Conservation (phyloP, 2,113 vertebrate genomes). For the Scomber japonicus region DNA sequence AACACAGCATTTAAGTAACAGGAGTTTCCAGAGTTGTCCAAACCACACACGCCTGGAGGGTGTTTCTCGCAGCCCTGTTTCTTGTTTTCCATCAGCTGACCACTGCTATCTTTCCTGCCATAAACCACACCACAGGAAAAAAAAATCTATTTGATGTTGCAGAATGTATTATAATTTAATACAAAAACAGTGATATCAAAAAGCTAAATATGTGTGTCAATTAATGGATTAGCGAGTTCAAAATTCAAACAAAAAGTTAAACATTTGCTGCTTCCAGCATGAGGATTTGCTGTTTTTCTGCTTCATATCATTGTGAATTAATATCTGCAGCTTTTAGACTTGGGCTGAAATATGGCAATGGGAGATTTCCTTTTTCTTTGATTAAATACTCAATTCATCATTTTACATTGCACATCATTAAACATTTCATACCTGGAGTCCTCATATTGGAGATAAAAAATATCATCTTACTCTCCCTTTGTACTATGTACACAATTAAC, state of each 20-base stretch:
- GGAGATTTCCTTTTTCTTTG: too few relatives aligned
- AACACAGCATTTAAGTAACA: constrained; percentile 90
- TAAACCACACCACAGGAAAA: background rate
- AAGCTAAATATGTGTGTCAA: background rate
- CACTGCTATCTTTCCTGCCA: constrained; percentile 35
- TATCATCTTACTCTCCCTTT: too few relatives aligned
- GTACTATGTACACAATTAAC: too few relatives aligned
- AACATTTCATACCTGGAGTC: too few relatives aligned
- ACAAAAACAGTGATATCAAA: background rate
- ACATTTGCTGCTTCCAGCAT: background rate
- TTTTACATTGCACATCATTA: too few relatives aligned
- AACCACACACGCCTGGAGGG: constrained; percentile 82
- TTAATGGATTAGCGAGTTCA: too few relatives aligned
- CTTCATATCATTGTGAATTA: too few relatives aligned
- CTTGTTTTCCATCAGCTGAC: constrained; percentile 25
- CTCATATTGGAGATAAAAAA: too few relatives aligned
- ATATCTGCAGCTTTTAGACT: too few relatives aligned
- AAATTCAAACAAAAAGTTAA: background rate
- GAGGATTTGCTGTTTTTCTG: too few relatives aligned
- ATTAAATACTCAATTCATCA: too few relatives aligned
- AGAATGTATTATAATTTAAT: background rate
- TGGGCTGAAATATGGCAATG: too few relatives aligned
- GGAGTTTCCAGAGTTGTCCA: constrained; percentile 89
- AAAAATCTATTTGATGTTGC: background rate
- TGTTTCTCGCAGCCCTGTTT: constrained; percentile 25